A percentile compares a stretch with the other conserved stretches of the same genome.
These are phyloP conservation scores for Thymelicus sylvestris DNA, from an alignment of 2,888 invertebrate species.

Conservation along the genomic window DNA sequence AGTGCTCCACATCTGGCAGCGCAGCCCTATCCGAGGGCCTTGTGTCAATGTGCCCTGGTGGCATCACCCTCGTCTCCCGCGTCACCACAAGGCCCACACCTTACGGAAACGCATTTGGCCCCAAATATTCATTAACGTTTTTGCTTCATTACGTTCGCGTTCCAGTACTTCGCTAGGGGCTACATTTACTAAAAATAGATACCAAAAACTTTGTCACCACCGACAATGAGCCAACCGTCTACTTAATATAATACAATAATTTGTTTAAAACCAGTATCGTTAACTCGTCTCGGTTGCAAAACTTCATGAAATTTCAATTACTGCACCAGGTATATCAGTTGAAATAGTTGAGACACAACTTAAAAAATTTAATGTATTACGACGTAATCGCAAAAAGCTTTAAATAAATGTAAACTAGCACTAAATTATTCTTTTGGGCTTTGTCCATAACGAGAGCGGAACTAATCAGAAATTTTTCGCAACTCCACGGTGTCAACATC, in stretches of 20 bases:
- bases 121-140: conserved; percentile 56
- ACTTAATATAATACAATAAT: neutral
- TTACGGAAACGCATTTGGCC: conserved; percentile 61
- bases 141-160: conserved; percentile 51
- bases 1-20: conserved; percentile 61
- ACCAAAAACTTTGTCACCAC: neutral
- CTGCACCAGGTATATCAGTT: conserved; percentile 22
- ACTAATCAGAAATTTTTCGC: conserved; percentile 32
- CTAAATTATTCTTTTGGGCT: conserved; percentile 31
- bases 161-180: conserved; percentile 28
- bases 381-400: conserved; percentile 33
- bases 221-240: too few species aligned
- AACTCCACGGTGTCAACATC: conserved; percentile 29
- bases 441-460: conserved; percentile 38
- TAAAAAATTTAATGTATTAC: conserved; percentile 24
- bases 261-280: neutral
- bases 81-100: conserved; percentile 41
- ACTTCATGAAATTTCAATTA: conserved; percentile 26
- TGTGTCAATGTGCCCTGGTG: conserved; percentile 12
- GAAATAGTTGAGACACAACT: conserved; percentile 23
- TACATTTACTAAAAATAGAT: conserved; percentile 8
- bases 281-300: conserved; percentile 12
- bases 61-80: conserved; percentile 49
- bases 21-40: conserved; percentile 58
- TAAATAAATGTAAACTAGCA: conserved; percentile 33